Evolutionary conservation across 2,797 vertebrate species (phyloP).

Genomic region (Brotula barbata): DNA sequence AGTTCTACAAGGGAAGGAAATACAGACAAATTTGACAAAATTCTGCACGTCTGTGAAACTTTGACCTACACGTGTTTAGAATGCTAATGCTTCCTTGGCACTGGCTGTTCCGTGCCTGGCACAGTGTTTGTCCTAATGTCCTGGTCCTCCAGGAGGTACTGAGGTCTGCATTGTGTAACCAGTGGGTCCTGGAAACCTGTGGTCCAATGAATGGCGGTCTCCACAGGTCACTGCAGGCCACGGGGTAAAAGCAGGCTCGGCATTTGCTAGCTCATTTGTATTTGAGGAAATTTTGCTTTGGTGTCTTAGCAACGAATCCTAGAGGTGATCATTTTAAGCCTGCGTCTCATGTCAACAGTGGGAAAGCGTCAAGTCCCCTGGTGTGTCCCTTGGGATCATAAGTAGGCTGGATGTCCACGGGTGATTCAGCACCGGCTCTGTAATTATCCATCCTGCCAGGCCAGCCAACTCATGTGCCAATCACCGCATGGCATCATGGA

Average conservation of each 20-base stretch:
- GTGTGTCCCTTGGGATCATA: slow-evolving; percentile 50
- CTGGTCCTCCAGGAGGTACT: slow-evolving; percentile 36
- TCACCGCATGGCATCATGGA: slow-evolving; percentile 41
- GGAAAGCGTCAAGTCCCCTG: slow-evolving; percentile 56
- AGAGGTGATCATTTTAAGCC: slow-evolving; percentile 60
- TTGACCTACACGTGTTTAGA: slow-evolving; percentile 23
- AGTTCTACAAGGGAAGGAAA: too few species aligned
- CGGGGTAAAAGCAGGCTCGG: slow-evolving; percentile 47
- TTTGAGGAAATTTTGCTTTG: slow-evolving; percentile 57
- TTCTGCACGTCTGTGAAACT: slow-evolving; percentile 20
- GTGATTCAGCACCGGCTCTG: slow-evolving; percentile 63
- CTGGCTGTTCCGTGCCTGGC: slow-evolving; percentile 25
- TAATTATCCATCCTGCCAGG: slow-evolving; percentile 64
- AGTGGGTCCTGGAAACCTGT: slow-evolving; percentile 48
- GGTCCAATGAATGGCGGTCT: slow-evolving; percentile 62
- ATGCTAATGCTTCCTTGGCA: slow-evolving; percentile 53
- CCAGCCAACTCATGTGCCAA: slow-evolving; percentile 53
- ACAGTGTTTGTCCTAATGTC: slow-evolving; percentile 43
- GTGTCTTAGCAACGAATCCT: slow-evolving; percentile 66
- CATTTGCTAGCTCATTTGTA: slow-evolving; percentile 61
- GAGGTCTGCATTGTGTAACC: slow-evolving; percentile 38
- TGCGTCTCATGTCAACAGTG: slow-evolving; percentile 37
- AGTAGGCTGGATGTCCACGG: slow-evolving; percentile 53
- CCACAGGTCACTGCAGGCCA: slow-evolving; percentile 59
- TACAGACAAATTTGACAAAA: neutral